phyloP scores from a whole-genome alignment of 2,888 invertebrate species.

The Nesidiocoris tenuis region DNA sequence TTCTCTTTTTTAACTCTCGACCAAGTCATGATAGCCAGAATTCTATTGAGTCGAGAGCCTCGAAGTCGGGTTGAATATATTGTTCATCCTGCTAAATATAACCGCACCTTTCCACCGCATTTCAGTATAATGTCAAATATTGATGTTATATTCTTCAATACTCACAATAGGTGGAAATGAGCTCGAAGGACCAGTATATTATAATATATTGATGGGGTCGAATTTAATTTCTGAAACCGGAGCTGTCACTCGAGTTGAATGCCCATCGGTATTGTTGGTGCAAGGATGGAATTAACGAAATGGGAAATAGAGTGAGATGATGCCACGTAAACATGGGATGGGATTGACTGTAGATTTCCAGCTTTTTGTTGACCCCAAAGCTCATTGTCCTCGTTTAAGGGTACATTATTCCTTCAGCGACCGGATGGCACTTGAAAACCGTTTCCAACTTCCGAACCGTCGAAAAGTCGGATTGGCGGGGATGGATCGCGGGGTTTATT shows the following conservation, averaged over 20 bases:
- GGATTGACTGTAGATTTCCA: not conserved
- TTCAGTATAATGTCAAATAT: not conserved
- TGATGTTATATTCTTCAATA: not conserved
- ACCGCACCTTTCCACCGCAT: not conserved
- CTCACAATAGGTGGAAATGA: not conserved
- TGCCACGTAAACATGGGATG: not conserved
- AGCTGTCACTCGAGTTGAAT: not conserved
- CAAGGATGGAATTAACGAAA: not conserved
- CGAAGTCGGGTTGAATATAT: too few relatives aligned
- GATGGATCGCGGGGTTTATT: conserved; percentile 7
- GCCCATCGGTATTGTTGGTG: not conserved
- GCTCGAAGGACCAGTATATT: not conserved
- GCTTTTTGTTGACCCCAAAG: not conserved
- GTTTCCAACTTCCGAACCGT: conserved; percentile 11
- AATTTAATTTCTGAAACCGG: not conserved
- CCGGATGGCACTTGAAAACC: conserved; percentile 26
- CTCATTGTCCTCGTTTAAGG: conserved; percentile 30
- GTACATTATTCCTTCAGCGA: conserved; percentile 21
- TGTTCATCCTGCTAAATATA: not conserved
- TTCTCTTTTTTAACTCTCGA: too few relatives aligned
- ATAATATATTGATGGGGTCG: not conserved
- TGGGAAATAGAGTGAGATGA: not conserved
- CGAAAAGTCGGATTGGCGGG: not conserved
- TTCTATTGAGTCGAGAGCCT: too few relatives aligned
- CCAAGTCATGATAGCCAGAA: too few relatives aligned